These are phyloP conservation scores for Scaptomyza reducta DNA, from an alignment of 2,888 invertebrate genomes.

Conservation along the genomic window DNA sequence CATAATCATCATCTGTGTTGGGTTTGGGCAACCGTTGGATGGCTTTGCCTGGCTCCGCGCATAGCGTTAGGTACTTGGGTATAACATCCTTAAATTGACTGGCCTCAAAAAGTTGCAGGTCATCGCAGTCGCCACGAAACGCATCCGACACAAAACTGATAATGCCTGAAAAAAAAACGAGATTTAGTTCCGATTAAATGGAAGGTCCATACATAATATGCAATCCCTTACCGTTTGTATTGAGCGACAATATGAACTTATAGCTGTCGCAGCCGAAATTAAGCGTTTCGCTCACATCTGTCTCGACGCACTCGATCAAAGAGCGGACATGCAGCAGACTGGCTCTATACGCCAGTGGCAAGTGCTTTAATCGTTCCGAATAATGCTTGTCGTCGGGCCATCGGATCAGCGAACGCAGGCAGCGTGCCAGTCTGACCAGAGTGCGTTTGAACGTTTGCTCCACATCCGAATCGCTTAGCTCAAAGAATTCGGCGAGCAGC, in stretches of 20 bases:
- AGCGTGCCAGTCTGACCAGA: conserved; percentile 78
- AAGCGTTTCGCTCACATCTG: conserved; percentile 75
- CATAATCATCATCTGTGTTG: conserved; percentile 53
- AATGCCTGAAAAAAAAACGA: conserved; percentile 58
- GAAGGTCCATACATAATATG: too few relatives aligned
- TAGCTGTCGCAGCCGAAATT: conserved; percentile 81
- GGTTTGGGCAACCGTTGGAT: conserved; percentile 62
- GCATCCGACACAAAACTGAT: conserved; percentile 83
- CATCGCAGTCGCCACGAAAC: conserved; percentile 82
- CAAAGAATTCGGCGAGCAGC: conserved; percentile 81
- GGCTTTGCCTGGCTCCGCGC: conserved; percentile 82
- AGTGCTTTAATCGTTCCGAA: conserved; percentile 82
- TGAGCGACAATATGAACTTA: conserved; percentile 83
- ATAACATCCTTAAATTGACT: conserved; percentile 80
- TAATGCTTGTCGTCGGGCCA: conserved; percentile 83
- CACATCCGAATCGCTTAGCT: conserved; percentile 78
- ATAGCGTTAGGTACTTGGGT: conserved; percentile 82
- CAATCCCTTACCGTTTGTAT: conserved; percentile 75
- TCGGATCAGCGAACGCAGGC: conserved; percentile 80
- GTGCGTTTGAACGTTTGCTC: conserved; percentile 80
- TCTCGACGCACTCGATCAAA: conserved; percentile 83
- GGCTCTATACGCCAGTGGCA: conserved; percentile 81
- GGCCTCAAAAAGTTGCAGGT: conserved; percentile 82
- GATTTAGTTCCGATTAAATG: too few relatives aligned
- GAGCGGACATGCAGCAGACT: conserved; percentile 83